Evolutionary conservation across 2,888 invertebrate species (phyloP).

Genomic region (Colostygia pectinataria): DNA sequence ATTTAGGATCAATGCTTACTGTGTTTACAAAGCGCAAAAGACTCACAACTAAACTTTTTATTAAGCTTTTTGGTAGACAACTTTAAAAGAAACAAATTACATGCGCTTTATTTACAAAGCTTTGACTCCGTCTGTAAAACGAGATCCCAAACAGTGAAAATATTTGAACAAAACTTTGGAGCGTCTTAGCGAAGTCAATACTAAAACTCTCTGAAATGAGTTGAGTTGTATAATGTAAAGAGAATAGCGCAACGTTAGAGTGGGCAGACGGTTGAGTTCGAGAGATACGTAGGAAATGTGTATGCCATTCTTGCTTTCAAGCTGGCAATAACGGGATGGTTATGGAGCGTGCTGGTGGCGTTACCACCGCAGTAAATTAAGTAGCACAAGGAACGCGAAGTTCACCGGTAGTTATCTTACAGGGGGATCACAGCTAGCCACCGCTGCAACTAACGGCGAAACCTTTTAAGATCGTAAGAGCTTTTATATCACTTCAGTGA

Average conservation of each 20-base stretch:
- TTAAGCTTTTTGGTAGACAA: constrained; percentile 24
- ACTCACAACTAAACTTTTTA: constrained; percentile 9
- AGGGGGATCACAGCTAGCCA: constrained; percentile 60
- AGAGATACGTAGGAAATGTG: constrained; percentile 76
- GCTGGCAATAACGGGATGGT: constrained; percentile 79
- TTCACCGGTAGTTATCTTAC: constrained; percentile 60
- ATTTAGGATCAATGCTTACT: neutral
- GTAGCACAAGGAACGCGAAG: constrained; percentile 60
- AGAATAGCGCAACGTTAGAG: constrained; percentile 63
- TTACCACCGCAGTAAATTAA: constrained; percentile 78
- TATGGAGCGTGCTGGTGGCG: constrained; percentile 79
- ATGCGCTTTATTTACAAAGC: constrained; percentile 35
- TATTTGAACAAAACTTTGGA: constrained; percentile 36
- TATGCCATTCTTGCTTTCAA: constrained; percentile 78
- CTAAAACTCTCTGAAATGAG: constrained; percentile 44
- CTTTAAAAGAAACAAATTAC: constrained; percentile 27
- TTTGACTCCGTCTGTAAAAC: constrained; percentile 33
- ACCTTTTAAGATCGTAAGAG: constrained; percentile 52
- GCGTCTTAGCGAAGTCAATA: constrained; percentile 36
- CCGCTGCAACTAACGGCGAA: constrained; percentile 46
- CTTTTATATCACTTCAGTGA: constrained; percentile 48
- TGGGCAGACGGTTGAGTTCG: constrained; percentile 70
- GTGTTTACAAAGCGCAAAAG: constrained; percentile 5
- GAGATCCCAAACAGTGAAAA: constrained; percentile 34
- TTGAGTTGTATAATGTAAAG: constrained; percentile 50